These are phyloP conservation scores for Terebella lapidaria DNA, from an alignment of 2,888 invertebrate genomes.

Conservation along the genomic window DNA sequence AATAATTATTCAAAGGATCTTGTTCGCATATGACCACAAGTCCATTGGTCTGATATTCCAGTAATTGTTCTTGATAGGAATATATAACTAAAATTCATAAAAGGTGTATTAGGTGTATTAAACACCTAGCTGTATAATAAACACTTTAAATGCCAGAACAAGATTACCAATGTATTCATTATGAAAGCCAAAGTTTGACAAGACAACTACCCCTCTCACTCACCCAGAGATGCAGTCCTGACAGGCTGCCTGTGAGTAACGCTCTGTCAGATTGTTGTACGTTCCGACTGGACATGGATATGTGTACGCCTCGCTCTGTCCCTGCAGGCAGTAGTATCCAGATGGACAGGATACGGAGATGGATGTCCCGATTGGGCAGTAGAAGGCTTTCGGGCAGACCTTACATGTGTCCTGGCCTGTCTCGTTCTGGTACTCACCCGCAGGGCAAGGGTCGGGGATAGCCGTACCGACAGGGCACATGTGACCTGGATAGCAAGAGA, in stretches of 20 bases:
- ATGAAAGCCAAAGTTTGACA: too few species aligned
- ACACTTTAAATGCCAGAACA: too few species aligned
- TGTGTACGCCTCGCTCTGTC: slow-evolving; percentile 22
- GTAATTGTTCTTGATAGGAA: too few species aligned
- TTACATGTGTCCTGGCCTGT: slow-evolving; percentile 32
- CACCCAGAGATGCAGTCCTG: slow-evolving; percentile 43
- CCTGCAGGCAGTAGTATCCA: slow-evolving; percentile 38
- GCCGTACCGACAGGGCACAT: slow-evolving; percentile 36
- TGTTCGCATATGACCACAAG: too few species aligned
- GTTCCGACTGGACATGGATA: slow-evolving; percentile 43
- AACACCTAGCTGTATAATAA: too few species aligned
- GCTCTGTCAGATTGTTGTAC: slow-evolving; percentile 42
- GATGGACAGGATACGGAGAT: slow-evolving; percentile 38
- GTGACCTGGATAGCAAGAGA: too few species aligned
- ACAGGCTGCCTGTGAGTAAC: slow-evolving; percentile 30
- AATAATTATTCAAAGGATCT: too few species aligned
- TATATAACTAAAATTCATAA: too few species aligned
- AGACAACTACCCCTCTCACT: too few species aligned
- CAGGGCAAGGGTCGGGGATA: slow-evolving; percentile 32
- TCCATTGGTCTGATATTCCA: too few species aligned
- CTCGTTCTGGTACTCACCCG: slow-evolving; percentile 30
- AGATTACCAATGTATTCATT: too few species aligned
- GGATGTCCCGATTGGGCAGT: slow-evolving; percentile 42
- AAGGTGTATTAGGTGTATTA: too few species aligned
- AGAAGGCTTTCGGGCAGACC: slow-evolving; percentile 39